Percentiles rank a stretch among this genome's conserved stretches.
Evolutionary conservation across 2,113 vertebrate genomes (phyloP).

Genomic region (Sclerurus mexicanus): DNA sequence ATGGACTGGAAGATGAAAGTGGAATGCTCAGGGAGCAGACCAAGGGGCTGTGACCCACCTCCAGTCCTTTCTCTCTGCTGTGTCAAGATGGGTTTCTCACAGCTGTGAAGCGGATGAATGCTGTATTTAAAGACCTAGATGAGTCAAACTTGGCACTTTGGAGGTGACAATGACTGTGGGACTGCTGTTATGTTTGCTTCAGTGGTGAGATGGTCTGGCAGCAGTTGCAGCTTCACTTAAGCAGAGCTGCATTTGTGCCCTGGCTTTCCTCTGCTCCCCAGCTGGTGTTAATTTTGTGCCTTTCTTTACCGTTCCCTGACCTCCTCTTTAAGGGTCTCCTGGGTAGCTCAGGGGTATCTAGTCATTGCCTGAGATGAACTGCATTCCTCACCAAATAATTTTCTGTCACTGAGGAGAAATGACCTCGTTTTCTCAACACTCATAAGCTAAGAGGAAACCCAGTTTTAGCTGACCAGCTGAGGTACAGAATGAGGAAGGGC

Average conservation of each 20-base stretch:
- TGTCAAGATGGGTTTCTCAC: not conserved
- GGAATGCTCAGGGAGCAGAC: not conserved
- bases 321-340: not conserved
- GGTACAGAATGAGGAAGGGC: constrained; percentile 32
- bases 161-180: not conserved
- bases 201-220: not conserved
- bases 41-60: not conserved
- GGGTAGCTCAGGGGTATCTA: not conserved
- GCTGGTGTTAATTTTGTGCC: not conserved
- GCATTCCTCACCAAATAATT: constrained; percentile 27
- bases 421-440: constrained; percentile 42
- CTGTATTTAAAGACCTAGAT: not conserved
- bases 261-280: not conserved
- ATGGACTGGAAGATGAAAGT: not conserved
- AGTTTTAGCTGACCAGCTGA: constrained; percentile 51
- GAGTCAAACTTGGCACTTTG: not conserved
- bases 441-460: constrained; percentile 33
- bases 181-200: not conserved
- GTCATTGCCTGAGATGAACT: constrained; percentile 15
- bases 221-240: not conserved
- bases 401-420: constrained; percentile 52
- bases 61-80: not conserved
- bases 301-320: not conserved
- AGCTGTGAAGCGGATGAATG: not conserved
- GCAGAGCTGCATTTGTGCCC: not conserved